Evolutionary conservation across 2,797 vertebrate genomes (phyloP), one percentile per base, ranked within the genome.

Genomic region (Telmatherina bonti): DNA sequence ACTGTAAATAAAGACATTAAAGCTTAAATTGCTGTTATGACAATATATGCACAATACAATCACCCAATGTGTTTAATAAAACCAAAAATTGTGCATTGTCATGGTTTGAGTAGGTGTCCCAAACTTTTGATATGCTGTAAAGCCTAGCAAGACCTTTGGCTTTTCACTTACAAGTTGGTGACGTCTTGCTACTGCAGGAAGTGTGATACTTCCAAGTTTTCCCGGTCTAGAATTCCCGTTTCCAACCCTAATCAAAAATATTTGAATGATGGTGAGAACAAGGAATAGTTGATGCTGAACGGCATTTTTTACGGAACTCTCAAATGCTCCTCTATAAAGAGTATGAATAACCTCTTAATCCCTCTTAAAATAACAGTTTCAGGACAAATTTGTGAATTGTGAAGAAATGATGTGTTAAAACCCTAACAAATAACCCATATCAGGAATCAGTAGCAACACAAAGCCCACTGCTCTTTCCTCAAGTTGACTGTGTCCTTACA

Each of bases 1-100:
- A 56, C 20, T 33, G 54, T 56, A 31, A 56, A 33, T 31, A 33
- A 56, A 56, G 54, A 56, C 33, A 56, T 33, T 55, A 56, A 56
- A 56, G 18, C 54, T 56, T 31, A 56, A 22, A 33, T 33, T 20
- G 27, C 18, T 33, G 54, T 56, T 31, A 56, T 22, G 18, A 56
- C 11, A 54, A 24, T 11, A 52, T 26, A 26, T 27, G 22, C 22
- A 33, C 30, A 56, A 56, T 33, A 41, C 2, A 56, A 56, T 56
- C 30, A 33, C 20, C 31, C 15, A 9, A 13, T 29, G 27, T 29
- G 16, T 27, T 56, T 8, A 7, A n/a, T 12, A 56, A 6, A n/a
- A 56, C 12, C 29, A 56, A 56, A 31, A 56, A n/a, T 33, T n/a
- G 29, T 31, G 16, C 54, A 10, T 13, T 56, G 20, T 33, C 29